phyloP scores from a whole-genome alignment of 2,888 invertebrate species.

The Caenorhabditis wallacei region DNA sequence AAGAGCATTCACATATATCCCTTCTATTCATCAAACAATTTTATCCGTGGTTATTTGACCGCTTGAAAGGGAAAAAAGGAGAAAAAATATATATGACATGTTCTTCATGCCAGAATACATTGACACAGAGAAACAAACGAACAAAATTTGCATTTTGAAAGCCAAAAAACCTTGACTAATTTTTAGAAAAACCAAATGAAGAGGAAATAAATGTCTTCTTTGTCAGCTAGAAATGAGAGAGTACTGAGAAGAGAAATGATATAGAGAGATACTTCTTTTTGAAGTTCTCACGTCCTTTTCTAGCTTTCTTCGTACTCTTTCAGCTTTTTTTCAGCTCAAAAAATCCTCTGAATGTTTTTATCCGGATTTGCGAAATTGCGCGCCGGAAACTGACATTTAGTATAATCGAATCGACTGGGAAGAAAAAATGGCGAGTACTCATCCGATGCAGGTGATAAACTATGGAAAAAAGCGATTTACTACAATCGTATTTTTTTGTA shows the following conservation, averaged over 20 bases:
- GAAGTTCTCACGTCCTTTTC: background rate
- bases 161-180: background rate
- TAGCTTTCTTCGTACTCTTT: too few species aligned
- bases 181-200: background rate
- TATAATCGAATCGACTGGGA: background rate
- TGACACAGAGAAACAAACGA: slow-evolving; percentile 26
- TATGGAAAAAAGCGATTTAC: background rate
- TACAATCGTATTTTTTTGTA: background rate
- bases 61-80: background rate
- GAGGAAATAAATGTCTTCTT: background rate
- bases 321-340: too few species aligned
- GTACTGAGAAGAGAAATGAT: background rate
- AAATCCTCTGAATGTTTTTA: background rate
- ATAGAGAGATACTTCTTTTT: background rate
- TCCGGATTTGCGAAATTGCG: background rate
- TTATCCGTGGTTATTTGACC: slow-evolving; percentile 4
- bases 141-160: slow-evolving; percentile 19
- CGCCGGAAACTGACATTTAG: background rate
- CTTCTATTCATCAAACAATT: background rate
- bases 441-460: slow-evolving; percentile 18
- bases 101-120: background rate
- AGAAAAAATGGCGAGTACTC: background rate
- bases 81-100: slow-evolving; percentile 13
- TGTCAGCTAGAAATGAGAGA: background rate
- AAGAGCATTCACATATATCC: background rate